Conservation (phyloP, 2,797 vertebrate species). For the Chaunax sp. region DNA sequence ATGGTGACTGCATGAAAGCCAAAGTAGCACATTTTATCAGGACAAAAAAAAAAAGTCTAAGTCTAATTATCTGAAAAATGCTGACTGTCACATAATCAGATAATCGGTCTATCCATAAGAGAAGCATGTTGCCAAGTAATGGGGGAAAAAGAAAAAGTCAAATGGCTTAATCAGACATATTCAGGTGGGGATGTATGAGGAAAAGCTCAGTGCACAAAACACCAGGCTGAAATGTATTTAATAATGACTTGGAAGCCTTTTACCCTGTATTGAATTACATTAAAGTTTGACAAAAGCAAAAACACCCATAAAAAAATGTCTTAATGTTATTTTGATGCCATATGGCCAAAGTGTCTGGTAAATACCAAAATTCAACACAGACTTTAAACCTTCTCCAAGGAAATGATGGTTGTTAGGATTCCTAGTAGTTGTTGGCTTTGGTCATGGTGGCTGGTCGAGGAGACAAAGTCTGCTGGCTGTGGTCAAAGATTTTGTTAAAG, state of each 20-base stretch:
- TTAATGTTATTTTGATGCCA: background rate
- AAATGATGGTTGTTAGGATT: constrained; percentile 1
- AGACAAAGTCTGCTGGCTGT: constrained; percentile 3
- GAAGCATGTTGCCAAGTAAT: background rate
- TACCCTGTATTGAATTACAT: background rate
- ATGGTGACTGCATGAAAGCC: too few relatives aligned
- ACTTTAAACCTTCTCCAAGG: background rate
- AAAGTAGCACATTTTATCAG: too few relatives aligned
- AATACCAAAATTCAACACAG: background rate
- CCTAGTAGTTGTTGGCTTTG: constrained; percentile 16
- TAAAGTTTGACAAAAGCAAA: background rate
- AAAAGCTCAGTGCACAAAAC: background rate
- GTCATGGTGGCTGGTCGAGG: constrained; percentile 1
- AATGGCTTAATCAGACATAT: background rate
- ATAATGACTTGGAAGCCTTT: background rate
- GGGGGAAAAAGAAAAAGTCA: background rate
- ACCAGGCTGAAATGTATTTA: background rate
- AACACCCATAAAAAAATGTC: background rate
- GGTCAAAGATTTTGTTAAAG: constrained; percentile 22
- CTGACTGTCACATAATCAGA: too few relatives aligned
- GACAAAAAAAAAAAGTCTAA: too few relatives aligned
- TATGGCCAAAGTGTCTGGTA: background rate
- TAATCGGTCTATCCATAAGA: too few relatives aligned
- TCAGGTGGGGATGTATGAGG: background rate
- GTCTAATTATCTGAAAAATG: too few relatives aligned